These are phyloP conservation scores for human (Homo sapiens) DNA, from an alignment of 2,113 vertebrate species.

Conservation along the genomic window DNA sequence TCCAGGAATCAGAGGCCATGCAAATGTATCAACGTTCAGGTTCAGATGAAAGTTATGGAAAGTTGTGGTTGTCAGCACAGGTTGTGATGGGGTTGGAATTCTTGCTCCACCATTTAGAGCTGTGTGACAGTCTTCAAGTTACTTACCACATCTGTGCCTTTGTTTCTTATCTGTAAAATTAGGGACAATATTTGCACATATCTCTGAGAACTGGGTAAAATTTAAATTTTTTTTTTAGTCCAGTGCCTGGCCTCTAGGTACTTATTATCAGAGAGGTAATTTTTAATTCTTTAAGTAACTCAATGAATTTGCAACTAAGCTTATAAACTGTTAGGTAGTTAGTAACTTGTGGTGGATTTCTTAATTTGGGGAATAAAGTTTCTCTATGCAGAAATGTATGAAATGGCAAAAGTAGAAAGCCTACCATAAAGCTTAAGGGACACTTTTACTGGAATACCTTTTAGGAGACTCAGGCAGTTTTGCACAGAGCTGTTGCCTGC, in stretches of 20 bases:
- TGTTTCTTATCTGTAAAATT: background rate
- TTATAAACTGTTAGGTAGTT: background rate
- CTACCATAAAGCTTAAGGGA: background rate
- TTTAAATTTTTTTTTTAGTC: background rate
- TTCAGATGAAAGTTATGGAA: background rate
- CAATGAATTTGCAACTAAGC: background rate
- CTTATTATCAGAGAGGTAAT: background rate
- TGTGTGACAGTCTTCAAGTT: background rate
- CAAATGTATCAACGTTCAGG: background rate
- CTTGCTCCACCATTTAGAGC: background rate
- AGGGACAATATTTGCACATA: background rate
- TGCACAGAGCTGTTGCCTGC: background rate
- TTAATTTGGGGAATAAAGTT: background rate
- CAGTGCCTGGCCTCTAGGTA: background rate
- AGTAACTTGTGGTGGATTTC: background rate
- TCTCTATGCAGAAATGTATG: background rate
- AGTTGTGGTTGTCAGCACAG: background rate
- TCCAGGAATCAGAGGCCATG: background rate
- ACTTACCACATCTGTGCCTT: background rate
- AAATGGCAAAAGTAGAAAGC: constrained; percentile 7
- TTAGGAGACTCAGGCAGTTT: background rate
- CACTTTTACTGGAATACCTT: background rate
- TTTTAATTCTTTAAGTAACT: constrained; percentile 26
- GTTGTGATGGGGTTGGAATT: background rate
- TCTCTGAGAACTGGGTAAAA: background rate